phyloP scores from a whole-genome alignment of 2,797 vertebrate species.

The Eulemur mongoz region DNA sequence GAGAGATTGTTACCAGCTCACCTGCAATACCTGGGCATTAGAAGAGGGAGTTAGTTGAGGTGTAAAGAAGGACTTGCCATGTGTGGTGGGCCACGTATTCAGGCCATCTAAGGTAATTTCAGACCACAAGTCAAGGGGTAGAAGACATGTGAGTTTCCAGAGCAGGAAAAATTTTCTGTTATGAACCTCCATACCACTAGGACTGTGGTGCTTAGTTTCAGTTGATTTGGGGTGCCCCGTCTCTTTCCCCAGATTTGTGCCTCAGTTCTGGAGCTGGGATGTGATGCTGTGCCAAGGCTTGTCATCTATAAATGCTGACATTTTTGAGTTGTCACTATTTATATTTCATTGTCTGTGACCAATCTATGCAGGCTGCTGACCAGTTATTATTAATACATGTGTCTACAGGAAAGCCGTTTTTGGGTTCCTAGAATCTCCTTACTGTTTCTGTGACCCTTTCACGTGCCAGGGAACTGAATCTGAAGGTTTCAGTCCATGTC shows the following conservation, averaged over 20 bases:
- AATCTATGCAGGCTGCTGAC: not conserved
- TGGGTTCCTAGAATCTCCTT: not conserved
- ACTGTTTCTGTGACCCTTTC: not conserved
- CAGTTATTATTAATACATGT: not conserved
- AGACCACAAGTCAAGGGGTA: not conserved
- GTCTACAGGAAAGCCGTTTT: not conserved
- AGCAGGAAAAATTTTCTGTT: not conserved
- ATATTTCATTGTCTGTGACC: not conserved
- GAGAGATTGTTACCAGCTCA: not conserved
- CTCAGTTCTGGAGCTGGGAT: too few relatives aligned
- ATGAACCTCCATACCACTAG: not conserved
- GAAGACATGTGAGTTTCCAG: not conserved
- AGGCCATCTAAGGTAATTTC: not conserved
- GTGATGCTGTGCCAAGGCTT: not conserved
- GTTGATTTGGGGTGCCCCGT: not conserved
- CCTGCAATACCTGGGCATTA: not conserved
- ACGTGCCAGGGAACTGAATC: not conserved
- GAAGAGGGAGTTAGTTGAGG: not conserved
- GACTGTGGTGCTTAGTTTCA: not conserved
- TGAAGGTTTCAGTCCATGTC: not conserved
- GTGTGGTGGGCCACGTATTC: not conserved
- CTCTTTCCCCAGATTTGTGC: not conserved
- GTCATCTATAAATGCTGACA: not conserved
- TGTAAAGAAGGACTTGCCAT: not conserved
- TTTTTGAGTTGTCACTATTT: not conserved